Base-by-base conservation (phyloP, 2,888 invertebrate genomes). In the Zhengitettix transpicula region DNA sequence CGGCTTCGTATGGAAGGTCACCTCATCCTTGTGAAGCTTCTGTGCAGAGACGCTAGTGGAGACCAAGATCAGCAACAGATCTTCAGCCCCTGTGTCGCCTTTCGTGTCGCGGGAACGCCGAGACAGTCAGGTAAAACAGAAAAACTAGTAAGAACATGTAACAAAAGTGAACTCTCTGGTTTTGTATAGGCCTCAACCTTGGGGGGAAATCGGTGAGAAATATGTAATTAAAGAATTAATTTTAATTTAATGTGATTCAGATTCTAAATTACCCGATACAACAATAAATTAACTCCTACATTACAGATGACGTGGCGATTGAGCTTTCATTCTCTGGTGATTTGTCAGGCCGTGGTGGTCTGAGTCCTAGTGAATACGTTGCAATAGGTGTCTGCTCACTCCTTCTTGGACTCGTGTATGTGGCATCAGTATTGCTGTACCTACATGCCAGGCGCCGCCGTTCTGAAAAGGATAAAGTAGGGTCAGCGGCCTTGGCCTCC, bases 11-110 rank as follows among this genome's bases (percentile, higher is more conserved):
- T 91, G 79, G 84, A 88, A 62, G 92, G 92, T 1, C 82, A 89
- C 56, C 78, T 92, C 58, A 83, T 92, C 68, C 78, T 90, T 58
- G 87, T 89, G 12, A 82, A 87, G 64, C 75, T 92, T 60, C 81
- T 89, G 67, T 92, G 92, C 70, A 80, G 87, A 60, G 89, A 89
- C 71, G 77, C 81, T 55, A 65, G 63, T 56, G 66, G 66, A 58
- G 77, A 81, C 56, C 66, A 44, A 65, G 73, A 40, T 67, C 74
- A 1, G 77, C 59, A 58, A 42, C 51, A 64, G 12, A 82, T 89
- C 40, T 87, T 89, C 72, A 84, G 87, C 2, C 90, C 90, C 0
- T 92, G 91, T 69, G 87, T 91, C 55, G 87, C 89, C 7, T 91
- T 92, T 69, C 78, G 91, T 64, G 85, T 91, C 10, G 89, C 88